phyloP scores from a whole-genome alignment of 2,888 invertebrate species.

The Parthenolecanium corni region DNA sequence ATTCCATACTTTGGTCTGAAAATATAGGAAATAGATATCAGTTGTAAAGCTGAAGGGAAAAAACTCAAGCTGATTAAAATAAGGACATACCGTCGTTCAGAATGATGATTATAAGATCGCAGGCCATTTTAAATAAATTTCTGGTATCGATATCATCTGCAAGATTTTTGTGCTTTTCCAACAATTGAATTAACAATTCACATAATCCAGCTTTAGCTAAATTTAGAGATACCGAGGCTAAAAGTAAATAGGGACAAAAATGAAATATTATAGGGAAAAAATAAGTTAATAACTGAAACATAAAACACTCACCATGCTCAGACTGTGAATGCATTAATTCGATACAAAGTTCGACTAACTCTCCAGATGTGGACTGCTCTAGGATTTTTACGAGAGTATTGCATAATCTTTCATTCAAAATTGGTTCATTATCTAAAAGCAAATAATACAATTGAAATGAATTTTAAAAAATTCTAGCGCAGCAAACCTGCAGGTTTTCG shows the following conservation, averaged over 20 bases:
- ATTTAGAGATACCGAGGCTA: conserved; percentile 64
- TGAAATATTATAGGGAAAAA: conserved; percentile 7
- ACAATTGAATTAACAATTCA: conserved; percentile 58
- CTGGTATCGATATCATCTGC: conserved; percentile 52
- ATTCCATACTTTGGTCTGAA: conserved; percentile 75
- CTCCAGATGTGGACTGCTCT: conserved; percentile 52
- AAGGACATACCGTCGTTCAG: conserved; percentile 60
- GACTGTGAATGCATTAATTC: conserved; percentile 64
- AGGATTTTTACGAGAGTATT: conserved; percentile 52
- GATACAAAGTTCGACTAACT: conserved; percentile 62
- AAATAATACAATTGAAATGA: not conserved
- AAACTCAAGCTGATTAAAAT: not conserved
- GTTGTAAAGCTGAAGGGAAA: not conserved
- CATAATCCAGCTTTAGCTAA: conserved; percentile 65
- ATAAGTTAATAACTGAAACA: not conserved
- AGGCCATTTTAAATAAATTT: conserved; percentile 66
- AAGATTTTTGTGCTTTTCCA: conserved; percentile 55
- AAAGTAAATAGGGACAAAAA: conserved; percentile 34
- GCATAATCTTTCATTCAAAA: conserved; percentile 34
- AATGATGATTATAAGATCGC: conserved; percentile 71
- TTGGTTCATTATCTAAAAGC: conserved; percentile 27
- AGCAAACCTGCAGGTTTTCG: no score
- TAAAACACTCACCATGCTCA: conserved; percentile 51
- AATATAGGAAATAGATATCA: conserved; percentile 25
- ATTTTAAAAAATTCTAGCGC: no score